A percentile compares a stretch with the other conserved stretches of the same genome.
phyloP scores from a whole-genome alignment of 1,140 invertebrate genomes.

The Camponotus vicinus region DNA sequence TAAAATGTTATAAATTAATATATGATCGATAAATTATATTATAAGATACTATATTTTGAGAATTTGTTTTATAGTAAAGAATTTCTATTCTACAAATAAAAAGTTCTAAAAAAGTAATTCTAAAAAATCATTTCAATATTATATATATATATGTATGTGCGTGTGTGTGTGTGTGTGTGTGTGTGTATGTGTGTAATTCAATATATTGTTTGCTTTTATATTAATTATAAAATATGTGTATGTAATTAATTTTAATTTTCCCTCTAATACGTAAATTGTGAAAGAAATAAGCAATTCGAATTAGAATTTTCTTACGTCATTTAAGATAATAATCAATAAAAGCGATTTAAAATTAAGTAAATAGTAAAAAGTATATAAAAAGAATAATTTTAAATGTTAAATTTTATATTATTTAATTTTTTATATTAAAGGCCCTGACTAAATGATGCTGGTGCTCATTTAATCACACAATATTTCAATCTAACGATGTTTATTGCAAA shows the following conservation, averaged over 20 bases:
- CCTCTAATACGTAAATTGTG: not conserved
- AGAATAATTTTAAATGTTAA: not conserved
- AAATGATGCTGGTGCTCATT: not conserved
- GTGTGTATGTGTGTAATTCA: not conserved
- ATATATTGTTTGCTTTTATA: not conserved
- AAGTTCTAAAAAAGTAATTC: not conserved
- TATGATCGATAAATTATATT: not conserved
- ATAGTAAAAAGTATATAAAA: not conserved
- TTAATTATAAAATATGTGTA: not conserved
- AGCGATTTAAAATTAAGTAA: slow-evolving; percentile 8
- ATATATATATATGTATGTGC: not conserved
- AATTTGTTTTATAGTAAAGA: not conserved
- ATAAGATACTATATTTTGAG: no score
- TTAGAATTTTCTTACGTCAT: not conserved
- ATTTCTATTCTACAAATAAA: not conserved
- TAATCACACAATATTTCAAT: slow-evolving; percentile 31
- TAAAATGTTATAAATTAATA: slow-evolving; percentile 19
- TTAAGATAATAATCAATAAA: not conserved
- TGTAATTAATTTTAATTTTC: not conserved
- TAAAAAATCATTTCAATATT: not conserved
- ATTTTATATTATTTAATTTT: slow-evolving; percentile 10
- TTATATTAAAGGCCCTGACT: not conserved
- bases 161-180: no score
- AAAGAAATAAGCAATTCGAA: not conserved
- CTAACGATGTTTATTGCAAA: slow-evolving; percentile 11